These are phyloP conservation scores for Ichneumoninae sp. DNA, from an alignment of 2,888 invertebrate species.

Conservation along the genomic window DNA sequence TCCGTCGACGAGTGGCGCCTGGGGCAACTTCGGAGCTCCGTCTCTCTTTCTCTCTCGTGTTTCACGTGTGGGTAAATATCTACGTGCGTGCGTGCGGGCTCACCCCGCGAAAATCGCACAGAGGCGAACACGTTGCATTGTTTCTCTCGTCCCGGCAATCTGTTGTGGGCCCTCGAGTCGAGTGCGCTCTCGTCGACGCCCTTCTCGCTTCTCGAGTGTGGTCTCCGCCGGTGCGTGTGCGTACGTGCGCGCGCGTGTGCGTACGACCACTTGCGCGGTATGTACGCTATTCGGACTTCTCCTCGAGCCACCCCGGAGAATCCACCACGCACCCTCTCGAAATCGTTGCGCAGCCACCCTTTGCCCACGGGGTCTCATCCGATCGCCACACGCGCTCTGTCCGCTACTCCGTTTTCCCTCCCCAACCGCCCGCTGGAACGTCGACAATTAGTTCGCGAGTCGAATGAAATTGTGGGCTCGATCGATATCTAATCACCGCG, in stretches of 20 bases:
- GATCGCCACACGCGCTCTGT: conserved; percentile 46
- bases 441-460: conserved; percentile 52
- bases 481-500: conserved; percentile 38
- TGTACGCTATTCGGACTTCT: conserved; percentile 51
- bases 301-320: conserved; percentile 55
- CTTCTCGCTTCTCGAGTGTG: conserved; percentile 62
- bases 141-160: conserved; percentile 81
- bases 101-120: conserved; percentile 47
- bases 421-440: conserved; percentile 21
- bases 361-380: conserved; percentile 40
- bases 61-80: conserved; percentile 53
- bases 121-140: conserved; percentile 73
- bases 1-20: conserved; percentile 63
- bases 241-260: conserved; percentile 18
- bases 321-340: conserved; percentile 67
- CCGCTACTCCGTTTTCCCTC: conserved; percentile 44
- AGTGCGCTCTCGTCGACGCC: conserved; percentile 76
- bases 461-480: not conserved
- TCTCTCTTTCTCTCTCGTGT: conserved; percentile 25
- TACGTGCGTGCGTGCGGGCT: conserved; percentile 53
- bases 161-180: conserved; percentile 82
- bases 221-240: conserved; percentile 14
- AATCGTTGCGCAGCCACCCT: conserved; percentile 58
- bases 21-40: conserved; percentile 31
- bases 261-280: conserved; percentile 70